These are phyloP conservation scores for Bilobella aurantiaca DNA, from an alignment of 1,140 invertebrate species.

Conservation along the genomic window DNA sequence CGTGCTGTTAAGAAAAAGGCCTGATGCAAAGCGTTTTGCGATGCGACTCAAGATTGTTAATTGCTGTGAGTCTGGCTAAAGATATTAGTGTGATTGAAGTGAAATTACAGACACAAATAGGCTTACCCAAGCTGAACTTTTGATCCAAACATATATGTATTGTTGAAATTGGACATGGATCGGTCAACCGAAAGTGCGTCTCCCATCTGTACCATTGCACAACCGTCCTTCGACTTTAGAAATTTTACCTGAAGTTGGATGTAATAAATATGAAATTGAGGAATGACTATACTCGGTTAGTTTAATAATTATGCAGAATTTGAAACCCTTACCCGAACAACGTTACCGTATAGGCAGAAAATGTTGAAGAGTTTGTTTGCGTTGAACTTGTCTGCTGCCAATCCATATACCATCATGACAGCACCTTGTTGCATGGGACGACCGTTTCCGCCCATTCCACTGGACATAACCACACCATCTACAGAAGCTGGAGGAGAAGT, in stretches of 20 bases:
- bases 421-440: conserved; percentile 56
- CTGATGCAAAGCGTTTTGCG: too few relatives aligned
- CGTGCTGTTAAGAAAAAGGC: too few relatives aligned
- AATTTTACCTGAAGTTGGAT: conserved; percentile 74
- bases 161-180: conserved; percentile 88
- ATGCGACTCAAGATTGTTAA: too few relatives aligned
- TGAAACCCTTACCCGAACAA: conserved; percentile 67
- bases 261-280: neutral
- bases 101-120: neutral
- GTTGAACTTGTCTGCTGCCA: conserved; percentile 86
- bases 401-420: conserved; percentile 96
- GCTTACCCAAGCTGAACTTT: conserved; percentile 53
- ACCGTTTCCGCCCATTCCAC: conserved; percentile 28
- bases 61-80: too few relatives aligned
- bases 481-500: conserved; percentile 39
- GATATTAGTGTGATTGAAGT: conserved; percentile 23
- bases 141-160: conserved; percentile 65
- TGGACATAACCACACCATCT: conserved; percentile 37
- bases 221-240: conserved; percentile 95
- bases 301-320: neutral
- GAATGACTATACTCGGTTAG: neutral
- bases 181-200: conserved; percentile 87
- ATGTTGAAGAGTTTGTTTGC: conserved; percentile 96
- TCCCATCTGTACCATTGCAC: conserved; percentile 99
- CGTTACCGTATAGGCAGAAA: conserved; percentile 96